Base-by-base conservation (phyloP, 2,888 invertebrate genomes). In the Monoplex corrugatus region DNA sequence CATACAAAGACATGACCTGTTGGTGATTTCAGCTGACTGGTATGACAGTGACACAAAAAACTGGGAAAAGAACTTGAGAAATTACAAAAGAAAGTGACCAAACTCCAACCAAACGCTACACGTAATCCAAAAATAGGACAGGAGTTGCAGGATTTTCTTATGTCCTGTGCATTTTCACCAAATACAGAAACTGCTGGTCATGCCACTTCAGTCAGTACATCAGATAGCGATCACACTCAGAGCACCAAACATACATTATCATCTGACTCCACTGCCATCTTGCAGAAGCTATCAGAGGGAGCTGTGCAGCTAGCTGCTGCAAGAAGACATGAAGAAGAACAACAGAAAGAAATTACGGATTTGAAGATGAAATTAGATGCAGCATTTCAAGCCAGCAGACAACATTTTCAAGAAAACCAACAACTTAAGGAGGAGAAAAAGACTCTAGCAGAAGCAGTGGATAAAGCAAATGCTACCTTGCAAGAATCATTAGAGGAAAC, bases 311-410 rank as follows among this genome's bases (percentile, higher is more conserved):
- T 50, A 50, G 50, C 50, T 50, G 50, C 68, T 68, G 68, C 68
- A 23, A 68, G 68, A 68, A 68, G 68, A n/a, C 23, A n/a, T 28
- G 68, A 68, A 68, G 68, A 68, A n/a, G 68, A 68, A n/a, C n/a
- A 28, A n/a, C 68, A 28, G 68, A 68, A 68, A 23, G 68, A 68
- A 28, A 13, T 68, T 28, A 19, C 13, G 10, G 68, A 68, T 19
- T 28, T 68, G 16, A 68, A 68, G 68, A 13, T 68, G 13, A 68
- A 68, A 68, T 68, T 28, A 13, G n/a, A 68, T 68, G n/a, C 28
- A 28, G 68, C 68, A 68, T 10, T n/a, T 68, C 16, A 68, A 23
- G 28, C 68, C 68, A 68, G 68, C 68, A 68, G 28, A n/a, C 68
- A 68, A 28, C 68, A 68, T n/a, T 68, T 68, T 68, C 5, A 28